Evolutionary conservation across 1,140 invertebrate genomes (phyloP), one percentile per base, ranked within the genome.

Genomic region (Holotrichia oblita): DNA sequence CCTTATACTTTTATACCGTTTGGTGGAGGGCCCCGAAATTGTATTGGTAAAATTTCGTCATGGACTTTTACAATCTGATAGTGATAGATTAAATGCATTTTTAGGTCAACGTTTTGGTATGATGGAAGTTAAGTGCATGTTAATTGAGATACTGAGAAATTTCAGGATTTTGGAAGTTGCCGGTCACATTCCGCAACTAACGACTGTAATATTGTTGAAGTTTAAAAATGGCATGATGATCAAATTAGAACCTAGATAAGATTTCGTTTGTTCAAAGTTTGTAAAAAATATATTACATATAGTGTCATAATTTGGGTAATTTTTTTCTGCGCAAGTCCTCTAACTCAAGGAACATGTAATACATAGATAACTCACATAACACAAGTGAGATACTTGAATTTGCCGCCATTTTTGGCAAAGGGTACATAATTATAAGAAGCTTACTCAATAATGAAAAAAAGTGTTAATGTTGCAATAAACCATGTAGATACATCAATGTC

Each of bases 61-160:
- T 22, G 3, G 6, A 6, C 0, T 0, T 2, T 12, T 0, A 64
- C 17, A 73, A 40, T 40, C 14, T 40, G 9, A 6, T 41, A 41
- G 41, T 2, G 2, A 24, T 74, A 34, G 10, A 17, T 0, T 41
- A 6, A 2, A 10, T 17, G 17, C 14, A 22, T 17, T 20, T 74
- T 74, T 74, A 91, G 93, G 93, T 59, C 93, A 94, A 85, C 93
- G 92, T 85, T 95, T 95, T 86, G 94, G 94, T 7, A 89, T 93
- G 85, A 83, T 94, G 80, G 94, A 96, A 87, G 89, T 93, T 84
- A 95, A 95, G 85, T 88, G 91, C 0, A 87, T 93, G 3, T 85
- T 95, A 55, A 91, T 92, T 0, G 88, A 88, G 12, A 83, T 96
- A 14, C 84, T 96, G 12, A 87, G 92, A 40, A 90, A 90, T 81